Conservation (phyloP, 2,113 vertebrate genomes). For the Leucopsar rothschildi region DNA sequence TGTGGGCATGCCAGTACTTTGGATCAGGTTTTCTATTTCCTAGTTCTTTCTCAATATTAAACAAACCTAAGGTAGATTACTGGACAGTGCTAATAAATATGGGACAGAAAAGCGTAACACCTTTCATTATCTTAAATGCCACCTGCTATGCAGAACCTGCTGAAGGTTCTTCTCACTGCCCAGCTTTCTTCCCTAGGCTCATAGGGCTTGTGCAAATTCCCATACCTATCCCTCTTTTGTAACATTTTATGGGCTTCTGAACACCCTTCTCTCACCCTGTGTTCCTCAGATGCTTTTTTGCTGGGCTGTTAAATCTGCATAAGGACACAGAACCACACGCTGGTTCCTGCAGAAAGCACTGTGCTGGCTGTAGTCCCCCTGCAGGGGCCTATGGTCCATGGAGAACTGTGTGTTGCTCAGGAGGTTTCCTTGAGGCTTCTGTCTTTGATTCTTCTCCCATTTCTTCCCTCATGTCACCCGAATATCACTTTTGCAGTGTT, state of each 20-base stretch:
- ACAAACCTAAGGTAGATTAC: not conserved
- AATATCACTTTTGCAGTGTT: no score
- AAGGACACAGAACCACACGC: not conserved
- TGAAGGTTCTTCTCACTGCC: not conserved
- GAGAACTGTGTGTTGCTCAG: not conserved
- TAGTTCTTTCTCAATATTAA: not conserved
- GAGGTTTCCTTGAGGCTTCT: not conserved
- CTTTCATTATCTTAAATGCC: not conserved
- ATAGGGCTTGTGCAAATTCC: not conserved
- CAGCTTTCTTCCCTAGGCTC: not conserved
- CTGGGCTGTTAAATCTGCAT: not conserved
- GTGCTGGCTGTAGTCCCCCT: not conserved
- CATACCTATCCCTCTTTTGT: not conserved
- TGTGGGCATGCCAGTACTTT: not conserved
- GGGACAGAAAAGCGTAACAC: not conserved
- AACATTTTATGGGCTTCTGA: not conserved
- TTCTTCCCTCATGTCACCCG: not conserved
- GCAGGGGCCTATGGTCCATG: rapidly evolving
- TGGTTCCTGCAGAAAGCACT: not conserved
- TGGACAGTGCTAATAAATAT: not conserved
- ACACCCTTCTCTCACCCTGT: not conserved
- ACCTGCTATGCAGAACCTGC: not conserved
- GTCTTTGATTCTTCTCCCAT: not conserved
- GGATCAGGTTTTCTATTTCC: not conserved
- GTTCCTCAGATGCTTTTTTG: not conserved